A percentile compares a stretch with the other conserved stretches of the same genome.
phyloP scores from a whole-genome alignment of 2,888 invertebrate genomes.

The Temnothorax unifasciatus region DNA sequence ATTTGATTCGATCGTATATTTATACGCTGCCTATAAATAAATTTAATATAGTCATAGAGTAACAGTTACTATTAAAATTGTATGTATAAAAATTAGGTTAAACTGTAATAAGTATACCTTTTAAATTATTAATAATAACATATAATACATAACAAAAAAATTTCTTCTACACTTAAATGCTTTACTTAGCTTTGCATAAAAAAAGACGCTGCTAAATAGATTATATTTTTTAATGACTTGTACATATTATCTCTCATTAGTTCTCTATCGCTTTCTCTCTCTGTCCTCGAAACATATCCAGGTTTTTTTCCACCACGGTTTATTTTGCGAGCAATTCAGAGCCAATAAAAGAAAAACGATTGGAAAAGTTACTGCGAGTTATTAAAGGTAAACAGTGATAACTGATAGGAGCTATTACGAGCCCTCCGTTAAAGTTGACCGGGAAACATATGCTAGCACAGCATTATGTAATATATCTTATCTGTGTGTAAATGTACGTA shows the following conservation, averaged over 20 bases:
- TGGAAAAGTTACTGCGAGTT: background rate
- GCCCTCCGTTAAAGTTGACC: background rate
- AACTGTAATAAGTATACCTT: background rate
- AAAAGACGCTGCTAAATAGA: background rate
- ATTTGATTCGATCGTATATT: background rate
- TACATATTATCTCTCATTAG: background rate
- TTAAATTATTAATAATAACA: background rate
- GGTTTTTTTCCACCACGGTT: background rate
- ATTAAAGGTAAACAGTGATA: conserved; percentile 5
- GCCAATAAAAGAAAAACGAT: background rate
- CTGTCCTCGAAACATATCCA: background rate
- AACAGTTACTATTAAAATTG: background rate
- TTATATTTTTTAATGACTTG: background rate
- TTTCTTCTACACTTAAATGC: background rate
- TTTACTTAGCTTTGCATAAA: background rate
- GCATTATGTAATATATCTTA: conserved; percentile 27
- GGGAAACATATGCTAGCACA: background rate
- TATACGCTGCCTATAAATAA: background rate
- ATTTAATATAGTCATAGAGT: background rate
- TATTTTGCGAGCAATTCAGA: background rate
- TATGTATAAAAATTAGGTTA: background rate
- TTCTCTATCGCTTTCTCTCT: too few species aligned
- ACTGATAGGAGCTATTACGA: background rate
- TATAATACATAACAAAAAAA: background rate
- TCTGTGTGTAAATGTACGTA: conserved; percentile 21